Conservation (phyloP, 2,113 vertebrate genomes). For the Hypomesus transpacificus region DNA sequence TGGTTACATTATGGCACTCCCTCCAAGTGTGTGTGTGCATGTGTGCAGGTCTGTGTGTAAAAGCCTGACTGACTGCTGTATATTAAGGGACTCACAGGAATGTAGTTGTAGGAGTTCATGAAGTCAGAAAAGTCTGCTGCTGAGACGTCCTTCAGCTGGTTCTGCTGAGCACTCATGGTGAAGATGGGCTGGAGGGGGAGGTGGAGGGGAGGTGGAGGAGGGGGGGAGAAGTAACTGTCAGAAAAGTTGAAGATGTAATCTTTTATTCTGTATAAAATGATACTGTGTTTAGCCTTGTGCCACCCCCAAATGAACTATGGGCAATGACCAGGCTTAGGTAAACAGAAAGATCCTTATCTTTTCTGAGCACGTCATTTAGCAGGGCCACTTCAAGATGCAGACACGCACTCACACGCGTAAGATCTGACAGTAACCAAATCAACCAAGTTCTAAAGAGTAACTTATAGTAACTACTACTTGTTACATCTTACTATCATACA, state of each 20-base stretch:
- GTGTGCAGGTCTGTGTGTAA: background rate
- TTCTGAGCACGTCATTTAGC: too few species aligned
- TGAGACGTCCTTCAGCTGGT: constrained; percentile 77
- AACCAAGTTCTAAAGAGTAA: too few species aligned
- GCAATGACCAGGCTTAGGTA: too few species aligned
- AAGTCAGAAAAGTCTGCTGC: constrained; percentile 44
- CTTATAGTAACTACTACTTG: too few species aligned
- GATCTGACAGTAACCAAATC: background rate
- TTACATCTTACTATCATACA: too few species aligned
- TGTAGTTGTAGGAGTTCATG: constrained; percentile 37
- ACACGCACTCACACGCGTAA: too few species aligned
- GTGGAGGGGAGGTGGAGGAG: constrained; percentile 28
- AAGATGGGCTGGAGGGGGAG: constrained; percentile 80
- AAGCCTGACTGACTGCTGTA: too few species aligned
- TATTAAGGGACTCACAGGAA: constrained; percentile 28
- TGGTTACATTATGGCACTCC: background rate
- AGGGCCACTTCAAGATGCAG: too few species aligned
- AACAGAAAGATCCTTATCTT: too few species aligned
- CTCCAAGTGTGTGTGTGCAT: background rate
- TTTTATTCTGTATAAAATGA: too few species aligned
- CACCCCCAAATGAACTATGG: too few species aligned
- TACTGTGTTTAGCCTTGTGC: too few species aligned
- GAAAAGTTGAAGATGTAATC: background rate
- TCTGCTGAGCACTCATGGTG: constrained; percentile 89
- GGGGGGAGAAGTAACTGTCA: background rate